phyloP scores from a whole-genome alignment of 2,797 vertebrate genomes.

The Apodemus agrarius region DNA sequence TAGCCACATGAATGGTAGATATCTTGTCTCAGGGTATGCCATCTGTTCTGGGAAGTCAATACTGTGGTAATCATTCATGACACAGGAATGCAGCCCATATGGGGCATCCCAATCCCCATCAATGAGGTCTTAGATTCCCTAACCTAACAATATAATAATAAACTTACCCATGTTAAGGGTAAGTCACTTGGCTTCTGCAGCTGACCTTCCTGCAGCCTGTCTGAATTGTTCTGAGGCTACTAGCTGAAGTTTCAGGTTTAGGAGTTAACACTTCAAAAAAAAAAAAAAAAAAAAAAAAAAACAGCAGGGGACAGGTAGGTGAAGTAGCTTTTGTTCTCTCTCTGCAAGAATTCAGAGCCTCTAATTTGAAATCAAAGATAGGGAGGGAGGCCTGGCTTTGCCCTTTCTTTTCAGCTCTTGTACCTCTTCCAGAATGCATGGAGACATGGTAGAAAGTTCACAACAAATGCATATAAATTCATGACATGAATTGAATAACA shows the following conservation, averaged over 20 bases:
- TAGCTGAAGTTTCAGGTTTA: neutral
- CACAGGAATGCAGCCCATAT: neutral
- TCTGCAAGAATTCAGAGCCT: neutral
- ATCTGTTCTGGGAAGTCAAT: neutral
- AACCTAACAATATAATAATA: neutral
- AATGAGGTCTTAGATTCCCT: neutral
- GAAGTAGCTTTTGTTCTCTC: neutral
- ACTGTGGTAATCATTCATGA: neutral
- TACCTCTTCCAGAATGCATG: neutral
- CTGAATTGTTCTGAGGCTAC: neutral
- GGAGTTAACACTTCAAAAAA: neutral
- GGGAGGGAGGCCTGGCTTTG: neutral
- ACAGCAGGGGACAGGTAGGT: neutral
- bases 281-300: neutral
- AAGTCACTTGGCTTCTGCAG: neutral
- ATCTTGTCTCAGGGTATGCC: neutral
- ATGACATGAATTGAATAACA: neutral
- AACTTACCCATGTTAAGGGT: neutral
- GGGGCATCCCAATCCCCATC: rapidly evolving
- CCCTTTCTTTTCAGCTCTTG: neutral
- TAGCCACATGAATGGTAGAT: neutral
- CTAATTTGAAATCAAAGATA: neutral
- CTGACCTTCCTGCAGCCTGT: neutral
- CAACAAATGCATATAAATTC: neutral
- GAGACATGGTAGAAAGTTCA: neutral